phyloP scores from a whole-genome alignment of 2,888 invertebrate genomes.

The Pseudococcus jackbeardsleyi region DNA sequence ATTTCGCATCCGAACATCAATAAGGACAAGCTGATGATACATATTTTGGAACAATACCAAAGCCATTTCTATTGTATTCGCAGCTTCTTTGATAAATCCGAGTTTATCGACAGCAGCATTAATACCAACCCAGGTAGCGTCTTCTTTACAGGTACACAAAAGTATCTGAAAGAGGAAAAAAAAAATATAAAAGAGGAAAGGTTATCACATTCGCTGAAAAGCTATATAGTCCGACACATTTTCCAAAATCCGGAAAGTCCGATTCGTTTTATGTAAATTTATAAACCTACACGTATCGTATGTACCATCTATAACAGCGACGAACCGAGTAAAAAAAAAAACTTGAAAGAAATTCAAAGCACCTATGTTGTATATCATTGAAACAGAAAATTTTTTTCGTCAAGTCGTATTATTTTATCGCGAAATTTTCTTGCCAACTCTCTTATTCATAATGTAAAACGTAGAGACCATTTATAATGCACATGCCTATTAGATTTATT shows the following conservation, averaged over 20 bases:
- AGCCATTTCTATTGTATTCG: slow-evolving; percentile 56
- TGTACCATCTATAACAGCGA: too few relatives aligned
- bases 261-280: slow-evolving; percentile 20
- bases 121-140: slow-evolving; percentile 62
- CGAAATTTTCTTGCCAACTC: background rate
- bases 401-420: background rate
- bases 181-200: background rate
- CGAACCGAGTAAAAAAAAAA: background rate
- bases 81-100: slow-evolving; percentile 57
- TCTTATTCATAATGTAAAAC: slow-evolving; percentile 2
- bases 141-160: slow-evolving; percentile 58
- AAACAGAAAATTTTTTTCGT: background rate
- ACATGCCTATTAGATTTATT: slow-evolving; percentile 24
- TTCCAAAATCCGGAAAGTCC: slow-evolving; percentile 8
- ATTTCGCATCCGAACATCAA: slow-evolving; percentile 60
- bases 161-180: slow-evolving; percentile 45
- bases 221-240: slow-evolving; percentile 5
- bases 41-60: slow-evolving; percentile 54
- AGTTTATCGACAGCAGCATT: slow-evolving; percentile 60
- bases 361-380: background rate
- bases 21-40: slow-evolving; percentile 57
- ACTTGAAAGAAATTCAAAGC: background rate
- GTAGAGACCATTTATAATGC: slow-evolving; percentile 13
- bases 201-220: background rate
- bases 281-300: background rate